Evolutionary conservation across 2,888 invertebrate species (phyloP), one percentile per base, ranked within the genome.

Genomic region (Tetragonisca angustula): DNA sequence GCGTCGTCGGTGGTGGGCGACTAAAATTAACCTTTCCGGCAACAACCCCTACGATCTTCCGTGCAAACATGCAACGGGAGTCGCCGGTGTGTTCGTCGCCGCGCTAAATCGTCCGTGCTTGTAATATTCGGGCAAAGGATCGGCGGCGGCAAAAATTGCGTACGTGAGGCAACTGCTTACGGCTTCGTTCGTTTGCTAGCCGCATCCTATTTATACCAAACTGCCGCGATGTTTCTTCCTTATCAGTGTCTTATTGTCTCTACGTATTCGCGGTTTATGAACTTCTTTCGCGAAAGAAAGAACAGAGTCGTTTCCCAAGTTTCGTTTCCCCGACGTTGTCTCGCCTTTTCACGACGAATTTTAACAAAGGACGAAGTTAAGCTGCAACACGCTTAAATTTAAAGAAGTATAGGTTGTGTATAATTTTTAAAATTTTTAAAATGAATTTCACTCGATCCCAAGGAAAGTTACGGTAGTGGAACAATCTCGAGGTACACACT

Each of bases 141-240:
- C 76, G 81, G 71, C 69, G 70, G 76, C 36, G 50, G 79, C 81
- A 88, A 89, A 90, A 90, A 92, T 91, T 89, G 89, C 86, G 88
- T 91, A 92, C 93, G 93, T 93, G 93, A 92, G 88, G 70, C 73
- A 91, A 92, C 91, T 91, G 85, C 87, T 87, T 89, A 91, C 89
- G 83, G 85, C 86, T 87, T 87, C 83, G 83, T 87, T 87, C 87
- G 79, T 74, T 73, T 32, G n/a, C 82, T 79, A 64, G 83, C 87
- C n/a, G 83, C 88, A 88, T 90, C 86, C 87, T 89, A 90, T 92
- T 92, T 89, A 89, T 87, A 83, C 82, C 89, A 69, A 59, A 72
- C 27, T 64, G 73, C 83, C 78, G 81, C 84, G 77, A 87, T 84
- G 88, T 87, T 90, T 90, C 76, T 79, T 89, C 83, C 91, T 91